phyloP scores from a whole-genome alignment of 1,140 invertebrate genomes.

The Aphelinus atriplicis region DNA sequence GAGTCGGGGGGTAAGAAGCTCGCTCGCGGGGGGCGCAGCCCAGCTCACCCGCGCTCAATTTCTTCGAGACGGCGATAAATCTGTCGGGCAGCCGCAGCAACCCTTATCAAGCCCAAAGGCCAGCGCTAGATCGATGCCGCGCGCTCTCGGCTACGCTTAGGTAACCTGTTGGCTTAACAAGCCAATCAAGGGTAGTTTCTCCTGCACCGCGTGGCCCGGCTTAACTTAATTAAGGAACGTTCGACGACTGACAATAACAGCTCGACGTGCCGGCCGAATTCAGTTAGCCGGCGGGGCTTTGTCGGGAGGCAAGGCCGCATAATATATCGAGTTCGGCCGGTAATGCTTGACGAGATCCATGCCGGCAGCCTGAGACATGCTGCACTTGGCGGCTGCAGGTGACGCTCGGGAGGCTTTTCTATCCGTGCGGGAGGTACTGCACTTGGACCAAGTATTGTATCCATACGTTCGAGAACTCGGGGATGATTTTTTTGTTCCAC shows the following conservation, averaged over 20 bases:
- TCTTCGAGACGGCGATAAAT: constrained; percentile 47
- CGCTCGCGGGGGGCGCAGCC: neutral
- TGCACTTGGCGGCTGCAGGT: no score
- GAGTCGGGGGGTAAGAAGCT: no score
- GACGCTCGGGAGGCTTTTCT: no score
- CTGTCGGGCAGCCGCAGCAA: constrained; percentile 42
- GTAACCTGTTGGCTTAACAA: constrained; percentile 57
- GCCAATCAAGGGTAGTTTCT: constrained; percentile 58
- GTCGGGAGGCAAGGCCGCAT: constrained; percentile 2
- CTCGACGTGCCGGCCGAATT: constrained; percentile 38
- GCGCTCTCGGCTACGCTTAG: constrained; percentile 26
- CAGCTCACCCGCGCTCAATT: constrained; percentile 19
- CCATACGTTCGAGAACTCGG: no score
- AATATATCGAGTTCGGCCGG: neutral
- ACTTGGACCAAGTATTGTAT: no score
- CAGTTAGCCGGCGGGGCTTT: constrained; percentile 13
- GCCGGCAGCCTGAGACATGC: no score
- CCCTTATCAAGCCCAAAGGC: constrained; percentile 52
- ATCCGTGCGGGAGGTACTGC: no score
- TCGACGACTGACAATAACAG: constrained; percentile 53
- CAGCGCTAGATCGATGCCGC: constrained; percentile 50
- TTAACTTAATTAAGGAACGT: constrained; percentile 60
- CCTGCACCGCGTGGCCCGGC: constrained; percentile 23
- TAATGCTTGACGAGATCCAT: no score
- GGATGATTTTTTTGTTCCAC: no score